Percentiles rank a stretch among this genome's conserved stretches.
phyloP scores from a whole-genome alignment of 2,888 invertebrate genomes.

The Eupelmus urozonus region DNA sequence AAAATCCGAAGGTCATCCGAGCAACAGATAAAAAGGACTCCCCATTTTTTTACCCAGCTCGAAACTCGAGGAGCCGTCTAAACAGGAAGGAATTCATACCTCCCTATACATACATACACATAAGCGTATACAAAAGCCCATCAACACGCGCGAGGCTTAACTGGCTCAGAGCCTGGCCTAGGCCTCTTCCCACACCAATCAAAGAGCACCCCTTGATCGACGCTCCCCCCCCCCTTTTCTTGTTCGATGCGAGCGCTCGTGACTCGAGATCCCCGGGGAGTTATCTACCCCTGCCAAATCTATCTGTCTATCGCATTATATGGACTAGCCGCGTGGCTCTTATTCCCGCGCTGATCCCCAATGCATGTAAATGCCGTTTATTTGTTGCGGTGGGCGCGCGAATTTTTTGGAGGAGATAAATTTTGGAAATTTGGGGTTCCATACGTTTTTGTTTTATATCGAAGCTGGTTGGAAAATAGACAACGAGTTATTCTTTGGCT shows the following conservation, averaged over 20 bases:
- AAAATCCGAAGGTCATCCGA: conserved; percentile 7
- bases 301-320: conserved; percentile 26
- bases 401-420: too few species aligned
- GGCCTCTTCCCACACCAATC: conserved; percentile 77
- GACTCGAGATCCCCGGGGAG: conserved; percentile 68
- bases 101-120: conserved; percentile 46
- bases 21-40: conserved; percentile 5
- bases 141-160: conserved; percentile 63
- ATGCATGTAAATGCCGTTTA: conserved; percentile 45
- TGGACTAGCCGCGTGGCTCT: not conserved
- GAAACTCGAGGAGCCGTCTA: not conserved
- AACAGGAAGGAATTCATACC: conserved; percentile 62
- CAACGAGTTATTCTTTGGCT: too few species aligned
- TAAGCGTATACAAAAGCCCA: not conserved
- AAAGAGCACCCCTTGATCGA: conserved; percentile 70
- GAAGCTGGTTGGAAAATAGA: too few species aligned
- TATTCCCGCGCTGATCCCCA: conserved; percentile 1
- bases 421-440: too few species aligned
- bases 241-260: conserved; percentile 14
- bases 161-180: conserved; percentile 62
- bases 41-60: not conserved
- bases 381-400: conserved; percentile 2
- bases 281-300: conserved; percentile 69
- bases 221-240: conserved; percentile 48
- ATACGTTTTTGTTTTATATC: too few species aligned